Percentiles rank a stretch among this genome's conserved stretches.
phyloP scores from a whole-genome alignment of 2,888 invertebrate genomes.

The Auanema sp. region DNA sequence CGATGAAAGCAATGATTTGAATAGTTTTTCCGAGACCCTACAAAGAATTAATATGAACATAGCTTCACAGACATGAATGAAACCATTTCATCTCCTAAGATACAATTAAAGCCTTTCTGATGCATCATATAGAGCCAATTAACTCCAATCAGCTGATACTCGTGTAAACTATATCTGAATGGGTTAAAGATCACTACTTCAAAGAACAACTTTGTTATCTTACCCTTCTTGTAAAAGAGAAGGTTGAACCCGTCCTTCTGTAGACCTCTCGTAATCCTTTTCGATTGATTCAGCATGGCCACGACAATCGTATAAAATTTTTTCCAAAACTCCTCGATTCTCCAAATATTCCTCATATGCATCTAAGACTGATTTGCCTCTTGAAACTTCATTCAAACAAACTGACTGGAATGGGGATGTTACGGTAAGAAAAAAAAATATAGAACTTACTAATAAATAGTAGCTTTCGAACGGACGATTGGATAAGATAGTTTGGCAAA shows the following conservation, averaged over 20 bases:
- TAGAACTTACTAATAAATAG: constrained; percentile 27
- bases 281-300: constrained; percentile 37
- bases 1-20: constrained; percentile 87
- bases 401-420: constrained; percentile 6
- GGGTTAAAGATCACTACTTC: neutral
- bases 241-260: constrained; percentile 25
- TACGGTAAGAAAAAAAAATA: constrained; percentile 1
- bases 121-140: constrained; percentile 60
- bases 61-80: constrained; percentile 3
- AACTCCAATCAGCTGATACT: constrained; percentile 52
- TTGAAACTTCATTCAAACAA: constrained; percentile 17
- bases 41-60: constrained; percentile 59
- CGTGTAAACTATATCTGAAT: constrained; percentile 43
- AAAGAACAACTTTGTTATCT: neutral
- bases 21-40: constrained; percentile 85
- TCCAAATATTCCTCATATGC: constrained; percentile 48
- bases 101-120: constrained; percentile 75
- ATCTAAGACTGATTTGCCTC: constrained; percentile 41
- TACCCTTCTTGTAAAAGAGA: constrained; percentile 25
- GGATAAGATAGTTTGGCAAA: constrained; percentile 30
- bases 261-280: constrained; percentile 30
- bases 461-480: constrained; percentile 32
- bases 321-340: constrained; percentile 51
- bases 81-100: constrained; percentile 92
- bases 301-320: constrained; percentile 53